Base-by-base conservation (phyloP, 1,140 invertebrate genomes). In the Drosophila nasuta region DNA sequence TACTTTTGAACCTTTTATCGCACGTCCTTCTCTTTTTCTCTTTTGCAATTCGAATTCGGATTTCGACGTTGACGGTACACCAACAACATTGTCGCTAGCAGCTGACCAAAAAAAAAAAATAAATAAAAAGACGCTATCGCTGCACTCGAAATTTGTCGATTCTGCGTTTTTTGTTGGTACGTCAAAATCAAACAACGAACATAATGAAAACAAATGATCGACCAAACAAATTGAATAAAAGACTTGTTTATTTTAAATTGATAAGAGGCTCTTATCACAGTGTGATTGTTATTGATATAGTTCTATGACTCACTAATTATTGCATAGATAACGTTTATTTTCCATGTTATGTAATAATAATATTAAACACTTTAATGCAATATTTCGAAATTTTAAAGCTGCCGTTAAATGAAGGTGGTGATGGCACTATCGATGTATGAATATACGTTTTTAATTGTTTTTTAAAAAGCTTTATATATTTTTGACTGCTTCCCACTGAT, bases 251-350 rank as follows among this genome's bases (percentile, higher is more conserved):
- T 33, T 25, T 45, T 54, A 25, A 43, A 69, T 52, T 49, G 57
- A 62, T 62, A 62, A 41, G 11, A n/a, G 3, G 4, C 33, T 52
- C n/a, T 69, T 74, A 74, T 69, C 71, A 46, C 41, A 3, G 10
- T 25, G 8, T 10, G 8, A 10, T 8, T 7, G 25, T 17, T 7
- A 30, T 43, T 28, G 43, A 6, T 6, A 17, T 54, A 6, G 7
- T 5, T 5, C 11, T 25, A 28, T 73, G 57, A 48, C 10, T 74
- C 49, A 74, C 6, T 20, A 17, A 68, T 13, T 28, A 17, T 13
- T 62, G 41, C 13, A 45, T 46, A 17, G 45, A 66, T 59, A 67
- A 25, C 25, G 52, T 33, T n/a, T 28, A 52, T 43, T 43, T 8
- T 45, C 5, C 3, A 20, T 13, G 11, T 58, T 35, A 33, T 43